phyloP scores from a whole-genome alignment of 1,140 invertebrate genomes.

The Subanguina moxae region DNA sequence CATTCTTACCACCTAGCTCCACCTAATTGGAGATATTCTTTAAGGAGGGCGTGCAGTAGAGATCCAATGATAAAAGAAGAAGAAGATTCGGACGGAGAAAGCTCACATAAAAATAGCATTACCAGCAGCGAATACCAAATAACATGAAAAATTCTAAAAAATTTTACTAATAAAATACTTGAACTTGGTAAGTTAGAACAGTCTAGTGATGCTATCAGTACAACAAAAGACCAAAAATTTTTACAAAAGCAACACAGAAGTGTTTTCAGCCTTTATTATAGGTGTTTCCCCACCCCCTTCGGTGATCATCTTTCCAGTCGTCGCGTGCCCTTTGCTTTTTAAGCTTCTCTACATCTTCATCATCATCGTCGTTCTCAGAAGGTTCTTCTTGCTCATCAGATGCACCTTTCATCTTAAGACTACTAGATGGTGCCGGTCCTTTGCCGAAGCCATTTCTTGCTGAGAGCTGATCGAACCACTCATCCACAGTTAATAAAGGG shows the following conservation, averaged over 20 bases:
- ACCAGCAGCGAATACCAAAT: slow-evolving; percentile 7
- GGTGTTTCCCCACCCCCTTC: slow-evolving; percentile 80
- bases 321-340: slow-evolving; percentile 78
- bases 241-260: neutral
- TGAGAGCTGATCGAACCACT: slow-evolving; percentile 86
- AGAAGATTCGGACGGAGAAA: neutral
- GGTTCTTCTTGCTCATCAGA: slow-evolving; percentile 18
- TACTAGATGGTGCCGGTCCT: slow-evolving; percentile 6
- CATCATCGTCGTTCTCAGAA: slow-evolving; percentile 49
- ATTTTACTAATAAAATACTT: no score
- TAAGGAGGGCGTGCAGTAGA: neutral
- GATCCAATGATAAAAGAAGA: neutral
- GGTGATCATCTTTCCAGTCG: slow-evolving; percentile 83
- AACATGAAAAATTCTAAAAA: no score
- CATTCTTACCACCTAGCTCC: neutral
- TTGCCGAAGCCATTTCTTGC: slow-evolving; percentile 69
- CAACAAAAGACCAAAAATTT: no score
- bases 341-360: slow-evolving; percentile 66
- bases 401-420: slow-evolving; percentile 6
- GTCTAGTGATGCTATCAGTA: no score
- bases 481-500: slow-evolving; percentile 83
- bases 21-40: neutral
- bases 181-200: no score
- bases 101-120: neutral
- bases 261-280: slow-evolving; percentile 70